Conservation (phyloP, 1,140 invertebrate genomes). For the Saccostrea glomerata region DNA sequence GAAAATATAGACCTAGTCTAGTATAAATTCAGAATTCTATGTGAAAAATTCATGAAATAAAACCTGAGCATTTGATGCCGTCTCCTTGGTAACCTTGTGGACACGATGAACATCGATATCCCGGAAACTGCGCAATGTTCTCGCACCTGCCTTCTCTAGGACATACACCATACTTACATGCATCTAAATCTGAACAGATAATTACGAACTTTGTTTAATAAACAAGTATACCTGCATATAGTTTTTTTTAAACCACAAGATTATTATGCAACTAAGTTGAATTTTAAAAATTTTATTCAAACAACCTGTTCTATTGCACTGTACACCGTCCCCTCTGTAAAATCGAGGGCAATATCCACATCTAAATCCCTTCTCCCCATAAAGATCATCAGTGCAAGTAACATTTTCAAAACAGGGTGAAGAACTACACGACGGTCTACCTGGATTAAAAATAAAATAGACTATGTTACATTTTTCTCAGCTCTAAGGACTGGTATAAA, state of each 20-base stretch:
- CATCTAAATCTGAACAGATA: conserved; percentile 13
- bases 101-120: conserved; percentile 46
- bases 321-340: conserved; percentile 45
- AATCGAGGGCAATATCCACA: conserved; percentile 50
- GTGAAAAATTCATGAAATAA: neutral
- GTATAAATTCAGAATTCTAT: neutral
- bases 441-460: conserved; percentile 6
- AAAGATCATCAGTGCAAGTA: conserved; percentile 28
- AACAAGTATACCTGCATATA: too few relatives aligned
- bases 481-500: neutral
- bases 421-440: conserved; percentile 42
- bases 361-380: conserved; percentile 30
- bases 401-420: conserved; percentile 47
- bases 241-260: neutral
- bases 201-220: neutral
- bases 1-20: neutral
- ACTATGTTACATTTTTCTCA: conserved; percentile 3
- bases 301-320: conserved; percentile 46
- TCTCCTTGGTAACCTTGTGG: conserved; percentile 48
- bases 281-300: neutral
- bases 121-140: conserved; percentile 34
- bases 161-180: conserved; percentile 30
- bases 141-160: conserved; percentile 28
- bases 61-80: conserved; percentile 46
- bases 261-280: neutral